Percentiles rank a stretch among this genome's conserved stretches.
Conservation (phyloP, 2,888 invertebrate genomes). For the Hofmannophila pseudospretella region DNA sequence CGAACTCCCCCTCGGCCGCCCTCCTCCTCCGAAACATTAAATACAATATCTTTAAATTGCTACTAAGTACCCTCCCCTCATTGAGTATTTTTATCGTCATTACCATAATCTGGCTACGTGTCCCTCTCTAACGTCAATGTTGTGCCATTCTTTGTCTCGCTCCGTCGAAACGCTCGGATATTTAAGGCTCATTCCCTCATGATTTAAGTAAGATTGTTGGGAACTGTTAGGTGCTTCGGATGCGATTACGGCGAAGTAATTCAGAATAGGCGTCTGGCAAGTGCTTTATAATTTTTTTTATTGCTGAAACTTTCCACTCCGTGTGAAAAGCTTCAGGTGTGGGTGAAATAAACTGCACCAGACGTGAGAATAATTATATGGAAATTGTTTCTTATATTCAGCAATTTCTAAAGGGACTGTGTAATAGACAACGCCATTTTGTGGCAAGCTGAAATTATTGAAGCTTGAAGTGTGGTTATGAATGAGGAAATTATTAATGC, state of each 20-base stretch:
- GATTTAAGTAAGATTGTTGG: conserved; percentile 52
- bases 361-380: not conserved
- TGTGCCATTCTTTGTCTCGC: conserved; percentile 28
- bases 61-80: conserved; percentile 71
- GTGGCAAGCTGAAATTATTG: too few species aligned
- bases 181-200: conserved; percentile 61
- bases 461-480: too few species aligned
- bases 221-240: conserved; percentile 44
- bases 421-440: too few species aligned
- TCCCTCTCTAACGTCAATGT: conserved; percentile 32
- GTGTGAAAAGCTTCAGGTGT: not conserved
- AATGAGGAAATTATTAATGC: too few species aligned
- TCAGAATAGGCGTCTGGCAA: conserved; percentile 35
- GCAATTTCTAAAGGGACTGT: too few species aligned
- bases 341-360: not conserved
- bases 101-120: conserved; percentile 57
- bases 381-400: too few species aligned
- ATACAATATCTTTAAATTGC: conserved; percentile 76
- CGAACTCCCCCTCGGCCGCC: conserved; percentile 28
- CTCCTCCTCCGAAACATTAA: conserved; percentile 54
- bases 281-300: conserved; percentile 15
- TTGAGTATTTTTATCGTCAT: conserved; percentile 69
- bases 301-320: not conserved
- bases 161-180: conserved; percentile 42
- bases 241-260: conserved; percentile 60